These are phyloP conservation scores for Sebastes fasciatus DNA, from an alignment of 2,113 vertebrate genomes.

Conservation along the genomic window DNA sequence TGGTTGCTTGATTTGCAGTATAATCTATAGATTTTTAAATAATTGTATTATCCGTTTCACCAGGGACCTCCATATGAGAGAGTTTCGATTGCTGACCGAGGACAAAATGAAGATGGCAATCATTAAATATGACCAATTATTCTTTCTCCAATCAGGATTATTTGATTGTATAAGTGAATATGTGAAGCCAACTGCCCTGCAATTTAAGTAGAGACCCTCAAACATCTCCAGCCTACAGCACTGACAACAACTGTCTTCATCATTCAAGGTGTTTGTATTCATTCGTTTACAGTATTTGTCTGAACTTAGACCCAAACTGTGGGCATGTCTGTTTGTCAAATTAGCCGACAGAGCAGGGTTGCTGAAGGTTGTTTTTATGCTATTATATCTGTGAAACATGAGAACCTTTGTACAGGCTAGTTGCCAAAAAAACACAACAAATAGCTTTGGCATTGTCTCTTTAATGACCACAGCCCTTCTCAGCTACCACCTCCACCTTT, in stretches of 20 bases:
- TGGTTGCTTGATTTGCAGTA: neutral
- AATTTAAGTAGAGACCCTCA: neutral
- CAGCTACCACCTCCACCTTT: conserved; percentile 11
- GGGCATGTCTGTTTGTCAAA: neutral
- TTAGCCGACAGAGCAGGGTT: neutral
- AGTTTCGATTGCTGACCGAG: neutral
- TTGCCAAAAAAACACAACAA: neutral
- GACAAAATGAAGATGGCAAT: neutral
- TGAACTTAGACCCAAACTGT: neutral
- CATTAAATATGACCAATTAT: neutral
- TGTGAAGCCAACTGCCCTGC: neutral
- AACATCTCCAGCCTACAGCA: neutral
- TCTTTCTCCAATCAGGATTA: neutral
- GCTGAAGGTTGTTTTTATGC: neutral
- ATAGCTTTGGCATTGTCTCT: neutral
- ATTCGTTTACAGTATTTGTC: neutral
- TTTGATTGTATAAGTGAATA: neutral
- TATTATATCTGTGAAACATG: neutral
- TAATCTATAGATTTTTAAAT: too few relatives aligned
- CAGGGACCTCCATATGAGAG: neutral
- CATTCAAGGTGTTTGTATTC: neutral
- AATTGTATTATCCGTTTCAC: too few relatives aligned
- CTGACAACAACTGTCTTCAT: neutral
- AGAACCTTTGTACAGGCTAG: neutral
- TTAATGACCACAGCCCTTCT: neutral